These are phyloP conservation scores for Anhinga rufa DNA, from an alignment of 2,113 vertebrate genomes.

Conservation along the genomic window DNA sequence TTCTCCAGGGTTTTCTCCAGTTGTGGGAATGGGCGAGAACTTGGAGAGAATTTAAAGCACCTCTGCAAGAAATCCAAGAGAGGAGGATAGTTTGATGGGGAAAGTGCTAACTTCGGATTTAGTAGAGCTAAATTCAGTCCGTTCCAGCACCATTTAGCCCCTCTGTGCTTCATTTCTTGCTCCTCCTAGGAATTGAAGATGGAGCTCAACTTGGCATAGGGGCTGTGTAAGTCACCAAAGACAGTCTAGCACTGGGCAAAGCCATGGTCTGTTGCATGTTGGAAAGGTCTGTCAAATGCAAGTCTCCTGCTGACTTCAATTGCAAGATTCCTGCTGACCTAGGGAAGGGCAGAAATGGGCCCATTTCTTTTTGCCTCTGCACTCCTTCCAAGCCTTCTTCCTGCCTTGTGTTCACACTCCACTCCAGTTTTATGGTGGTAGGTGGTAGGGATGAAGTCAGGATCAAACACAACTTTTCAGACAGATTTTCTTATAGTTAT, in stretches of 20 bases:
- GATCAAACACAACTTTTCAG: neutral
- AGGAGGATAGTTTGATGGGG: neutral
- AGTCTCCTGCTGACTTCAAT: neutral
- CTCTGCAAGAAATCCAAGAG: neutral
- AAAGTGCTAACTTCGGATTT: neutral
- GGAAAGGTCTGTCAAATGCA: neutral
- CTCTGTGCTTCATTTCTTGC: neutral
- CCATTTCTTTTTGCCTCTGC: neutral
- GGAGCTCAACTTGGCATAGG: neutral
- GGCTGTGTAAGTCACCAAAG: neutral
- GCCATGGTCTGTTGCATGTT: neutral
- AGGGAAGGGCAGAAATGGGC: neutral
- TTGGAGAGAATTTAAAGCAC: neutral
- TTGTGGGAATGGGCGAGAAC: neutral
- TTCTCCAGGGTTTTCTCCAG: neutral
- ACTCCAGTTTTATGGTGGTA: neutral
- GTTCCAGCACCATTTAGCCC: neutral
- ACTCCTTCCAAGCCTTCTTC: neutral
- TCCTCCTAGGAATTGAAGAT: neutral
- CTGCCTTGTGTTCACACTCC: neutral
- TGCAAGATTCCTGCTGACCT: neutral
- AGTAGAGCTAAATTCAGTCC: neutral
- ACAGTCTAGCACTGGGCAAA: neutral
- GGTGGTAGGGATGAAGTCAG: neutral
- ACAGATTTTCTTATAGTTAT: neutral